These are phyloP conservation scores for Molanna angustata DNA, from an alignment of 2,888 invertebrate genomes.

Conservation along the genomic window DNA sequence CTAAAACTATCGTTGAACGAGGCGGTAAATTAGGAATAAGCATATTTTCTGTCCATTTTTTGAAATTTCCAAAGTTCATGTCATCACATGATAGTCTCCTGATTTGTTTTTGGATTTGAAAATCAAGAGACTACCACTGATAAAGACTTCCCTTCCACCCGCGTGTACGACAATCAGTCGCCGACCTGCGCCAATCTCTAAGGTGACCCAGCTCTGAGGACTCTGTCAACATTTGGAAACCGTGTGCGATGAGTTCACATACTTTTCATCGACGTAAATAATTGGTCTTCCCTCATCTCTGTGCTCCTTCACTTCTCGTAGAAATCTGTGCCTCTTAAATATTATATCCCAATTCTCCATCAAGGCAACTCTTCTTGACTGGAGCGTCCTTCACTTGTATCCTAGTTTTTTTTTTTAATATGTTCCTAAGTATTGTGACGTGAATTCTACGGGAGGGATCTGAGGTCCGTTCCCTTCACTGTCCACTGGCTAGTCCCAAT, in stretches of 20 bases:
- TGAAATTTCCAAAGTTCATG: neutral
- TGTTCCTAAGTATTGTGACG: neutral
- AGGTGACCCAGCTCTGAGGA: neutral
- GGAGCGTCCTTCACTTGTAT: neutral
- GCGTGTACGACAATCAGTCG: constrained; percentile 4
- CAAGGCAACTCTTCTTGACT: neutral
- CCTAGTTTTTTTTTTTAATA: neutral
- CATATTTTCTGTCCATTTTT: neutral
- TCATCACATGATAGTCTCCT: neutral
- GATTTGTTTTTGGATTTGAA: neutral
- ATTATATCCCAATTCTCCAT: neutral
- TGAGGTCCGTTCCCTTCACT: too few species aligned
- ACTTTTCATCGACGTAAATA: neutral
- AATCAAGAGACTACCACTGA: neutral
- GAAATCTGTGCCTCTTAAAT: neutral
- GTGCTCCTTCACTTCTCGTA: neutral
- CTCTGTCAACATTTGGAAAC: neutral
- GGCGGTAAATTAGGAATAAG: constrained; percentile 3
- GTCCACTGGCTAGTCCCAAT: too few species aligned
- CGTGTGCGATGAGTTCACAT: neutral
- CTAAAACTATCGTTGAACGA: neutral
- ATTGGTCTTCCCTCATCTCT: neutral
- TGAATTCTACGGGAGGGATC: too few species aligned
- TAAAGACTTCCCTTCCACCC: neutral
- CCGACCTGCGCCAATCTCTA: neutral